Conservation (phyloP, 2,888 invertebrate species). For the Drosophila siamana region DNA sequence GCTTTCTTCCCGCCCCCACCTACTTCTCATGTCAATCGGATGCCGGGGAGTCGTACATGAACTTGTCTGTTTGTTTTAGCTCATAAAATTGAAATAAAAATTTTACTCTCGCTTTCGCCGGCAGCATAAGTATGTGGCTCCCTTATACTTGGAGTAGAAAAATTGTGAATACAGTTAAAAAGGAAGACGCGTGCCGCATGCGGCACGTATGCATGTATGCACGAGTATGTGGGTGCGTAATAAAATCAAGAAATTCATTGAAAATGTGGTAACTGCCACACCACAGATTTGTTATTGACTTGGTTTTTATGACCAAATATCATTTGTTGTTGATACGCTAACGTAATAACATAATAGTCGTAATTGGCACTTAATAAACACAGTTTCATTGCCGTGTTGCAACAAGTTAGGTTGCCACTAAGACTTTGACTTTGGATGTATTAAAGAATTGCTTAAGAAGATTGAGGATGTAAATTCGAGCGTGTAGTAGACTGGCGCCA, state of each 20-base stretch:
- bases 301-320: constrained; percentile 21
- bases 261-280: constrained; percentile 25
- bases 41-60: constrained; percentile 1
- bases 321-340: constrained; percentile 17
- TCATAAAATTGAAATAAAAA: constrained; percentile 51
- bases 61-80: constrained; percentile 26
- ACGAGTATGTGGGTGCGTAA: background rate
- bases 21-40: constrained; percentile 14
- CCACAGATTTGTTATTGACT: constrained; percentile 23
- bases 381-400: background rate
- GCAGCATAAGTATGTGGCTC: background rate
- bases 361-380: constrained; percentile 8
- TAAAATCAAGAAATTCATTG: constrained; percentile 22
- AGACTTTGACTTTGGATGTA: background rate
- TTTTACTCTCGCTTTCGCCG: constrained; percentile 27
- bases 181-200: constrained; percentile 23
- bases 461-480: background rate
- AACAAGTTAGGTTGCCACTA: background rate
- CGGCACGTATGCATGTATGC: constrained; percentile 6
- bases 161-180: constrained; percentile 21
- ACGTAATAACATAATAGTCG: constrained; percentile 13
- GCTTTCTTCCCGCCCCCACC: background rate
- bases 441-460: background rate
- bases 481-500: background rate
- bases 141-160: background rate